Percentiles rank a stretch among this genome's conserved stretches.
phyloP scores from a whole-genome alignment of 1,140 invertebrate species.

The Semibalanus balanoides region DNA sequence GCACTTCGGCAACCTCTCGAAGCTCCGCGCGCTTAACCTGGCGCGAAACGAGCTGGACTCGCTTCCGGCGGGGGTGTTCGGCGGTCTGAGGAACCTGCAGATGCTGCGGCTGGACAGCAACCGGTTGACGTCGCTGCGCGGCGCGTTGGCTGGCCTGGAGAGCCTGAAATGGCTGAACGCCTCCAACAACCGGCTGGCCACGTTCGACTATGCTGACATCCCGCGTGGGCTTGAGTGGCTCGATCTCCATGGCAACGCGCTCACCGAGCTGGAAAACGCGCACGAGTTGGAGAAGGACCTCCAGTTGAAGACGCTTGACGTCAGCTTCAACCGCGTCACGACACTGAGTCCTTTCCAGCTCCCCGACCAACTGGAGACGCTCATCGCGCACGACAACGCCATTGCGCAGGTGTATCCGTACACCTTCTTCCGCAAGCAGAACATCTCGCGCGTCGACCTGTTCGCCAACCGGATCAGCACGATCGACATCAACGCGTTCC shows the following conservation, averaged over 20 bases:
- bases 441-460: conserved; percentile 70
- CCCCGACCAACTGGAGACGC: conserved; percentile 71
- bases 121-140: conserved; percentile 68
- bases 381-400: conserved; percentile 81
- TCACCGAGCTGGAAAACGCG: conserved; percentile 69
- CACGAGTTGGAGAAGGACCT: conserved; percentile 59
- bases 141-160: conserved; percentile 61
- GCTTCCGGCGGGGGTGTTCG: conserved; percentile 66
- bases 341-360: conserved; percentile 62
- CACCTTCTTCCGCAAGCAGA: conserved; percentile 68
- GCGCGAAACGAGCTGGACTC: conserved; percentile 72
- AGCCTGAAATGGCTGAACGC: conserved; percentile 71
- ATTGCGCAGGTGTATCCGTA: conserved; percentile 61
- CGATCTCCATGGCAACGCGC: conserved; percentile 74
- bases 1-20: conserved; percentile 62
- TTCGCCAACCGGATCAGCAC: conserved; percentile 70
- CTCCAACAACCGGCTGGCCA: conserved; percentile 71
- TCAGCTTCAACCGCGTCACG: conserved; percentile 69
- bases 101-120: conserved; percentile 74
- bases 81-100: conserved; percentile 48
- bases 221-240: conserved; percentile 75
- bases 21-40: conserved; percentile 67
- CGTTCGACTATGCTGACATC: conserved; percentile 80
- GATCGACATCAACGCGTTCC: conserved; percentile 61
- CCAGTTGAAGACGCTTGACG: conserved; percentile 45